A percentile compares a stretch with the other conserved stretches of the same genome.
These are phyloP conservation scores for Hipposideros larvatus DNA, from an alignment of 2,797 vertebrate species.

Conservation along the genomic window DNA sequence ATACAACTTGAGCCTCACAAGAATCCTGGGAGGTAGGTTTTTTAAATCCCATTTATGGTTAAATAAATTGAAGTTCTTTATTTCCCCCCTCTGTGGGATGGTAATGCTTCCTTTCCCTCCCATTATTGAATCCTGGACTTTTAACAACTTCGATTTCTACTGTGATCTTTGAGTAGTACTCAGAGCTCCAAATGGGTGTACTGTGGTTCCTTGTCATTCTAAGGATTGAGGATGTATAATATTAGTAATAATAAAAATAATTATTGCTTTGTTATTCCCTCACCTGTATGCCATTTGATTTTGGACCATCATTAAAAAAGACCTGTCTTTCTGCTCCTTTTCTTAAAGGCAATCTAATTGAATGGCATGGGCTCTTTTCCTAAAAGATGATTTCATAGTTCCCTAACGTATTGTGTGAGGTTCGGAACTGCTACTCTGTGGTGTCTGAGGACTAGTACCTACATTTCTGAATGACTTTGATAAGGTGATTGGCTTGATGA, in stretches of 20 bases:
- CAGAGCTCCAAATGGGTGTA: neutral
- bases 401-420: neutral
- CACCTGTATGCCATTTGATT: neutral
- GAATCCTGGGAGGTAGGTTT: slow-evolving; percentile 35
- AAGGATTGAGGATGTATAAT: neutral
- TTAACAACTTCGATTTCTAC: neutral
- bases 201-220: neutral
- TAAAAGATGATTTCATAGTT: neutral
- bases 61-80: neutral
- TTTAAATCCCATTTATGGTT: neutral
- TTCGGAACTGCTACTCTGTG: neutral
- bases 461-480: neutral
- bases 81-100: neutral
- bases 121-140: slow-evolving; percentile 5
- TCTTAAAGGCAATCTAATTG: slow-evolving; percentile 31
- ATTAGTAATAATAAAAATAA: neutral
- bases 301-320: neutral
- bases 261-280: neutral
- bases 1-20: neutral
- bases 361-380: neutral
- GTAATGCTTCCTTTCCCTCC: neutral
- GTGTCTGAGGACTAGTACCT: neutral
- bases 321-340: neutral
- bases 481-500: neutral
- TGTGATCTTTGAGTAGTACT: neutral